A percentile compares a stretch with the other conserved stretches of the same genome.
Evolutionary conservation across 2,113 vertebrate genomes (phyloP).

Genomic region (Rynchops niger): DNA sequence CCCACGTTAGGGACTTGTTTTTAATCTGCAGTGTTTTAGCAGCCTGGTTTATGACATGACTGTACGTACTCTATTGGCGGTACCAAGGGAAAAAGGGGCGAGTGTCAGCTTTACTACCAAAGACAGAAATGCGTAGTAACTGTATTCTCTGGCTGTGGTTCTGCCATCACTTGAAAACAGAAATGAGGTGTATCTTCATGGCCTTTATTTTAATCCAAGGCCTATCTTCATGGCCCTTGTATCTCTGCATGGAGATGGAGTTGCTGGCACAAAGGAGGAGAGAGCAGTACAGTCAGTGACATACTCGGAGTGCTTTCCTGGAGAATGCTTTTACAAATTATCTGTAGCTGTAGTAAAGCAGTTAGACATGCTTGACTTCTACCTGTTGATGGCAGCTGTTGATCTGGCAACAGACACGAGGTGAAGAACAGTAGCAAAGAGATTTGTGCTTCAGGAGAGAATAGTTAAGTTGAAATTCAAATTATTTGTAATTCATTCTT

Average conservation of each 20-base stretch:
- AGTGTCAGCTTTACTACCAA: background rate
- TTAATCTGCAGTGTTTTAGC: background rate
- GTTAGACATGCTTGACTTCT: background rate
- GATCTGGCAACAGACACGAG: background rate
- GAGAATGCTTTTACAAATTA: background rate
- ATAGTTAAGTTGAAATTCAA: background rate
- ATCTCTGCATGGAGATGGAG: background rate
- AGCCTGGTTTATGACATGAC: background rate
- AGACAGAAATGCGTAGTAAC: background rate
- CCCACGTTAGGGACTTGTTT: background rate
- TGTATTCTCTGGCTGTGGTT: background rate
- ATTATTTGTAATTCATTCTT: background rate
- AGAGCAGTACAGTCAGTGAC: background rate
- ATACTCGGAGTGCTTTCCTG: background rate
- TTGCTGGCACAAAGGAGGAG: background rate
- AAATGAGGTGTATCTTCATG: background rate
- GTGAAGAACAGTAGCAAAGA: background rate
- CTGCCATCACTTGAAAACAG: background rate
- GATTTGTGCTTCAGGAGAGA: background rate
- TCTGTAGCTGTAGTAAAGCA: background rate
- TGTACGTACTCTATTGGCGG: background rate
- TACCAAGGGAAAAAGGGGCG: background rate
- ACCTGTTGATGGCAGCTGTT: background rate
- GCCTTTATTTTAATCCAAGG: background rate
- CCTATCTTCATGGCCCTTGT: background rate